phyloP scores from a whole-genome alignment of 2,113 vertebrate species.

The Tinamus guttatus region DNA sequence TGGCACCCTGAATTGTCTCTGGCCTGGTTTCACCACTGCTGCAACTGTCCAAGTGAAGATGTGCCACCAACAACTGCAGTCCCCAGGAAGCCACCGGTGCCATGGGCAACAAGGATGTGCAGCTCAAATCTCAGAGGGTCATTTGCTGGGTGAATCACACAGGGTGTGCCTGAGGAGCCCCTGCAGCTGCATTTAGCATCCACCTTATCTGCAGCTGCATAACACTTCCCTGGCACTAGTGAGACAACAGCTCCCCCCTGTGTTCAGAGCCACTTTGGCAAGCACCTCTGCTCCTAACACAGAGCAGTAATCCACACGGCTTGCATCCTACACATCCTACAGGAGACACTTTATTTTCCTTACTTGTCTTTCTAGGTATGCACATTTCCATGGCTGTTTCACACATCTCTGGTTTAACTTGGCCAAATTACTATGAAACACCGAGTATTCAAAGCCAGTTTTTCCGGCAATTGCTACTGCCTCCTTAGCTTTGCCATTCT shows the following conservation, averaged over 20 bases:
- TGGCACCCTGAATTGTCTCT: neutral
- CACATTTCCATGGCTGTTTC: neutral
- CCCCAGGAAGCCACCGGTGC: neutral
- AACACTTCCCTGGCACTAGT: neutral
- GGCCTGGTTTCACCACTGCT: neutral
- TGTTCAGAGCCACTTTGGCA: accelerated
- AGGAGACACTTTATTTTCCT: neutral
- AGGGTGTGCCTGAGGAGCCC: neutral
- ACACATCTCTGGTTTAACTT: neutral
- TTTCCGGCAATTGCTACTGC: neutral
- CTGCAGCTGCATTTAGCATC: neutral
- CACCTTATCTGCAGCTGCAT: neutral
- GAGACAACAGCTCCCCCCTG: neutral
- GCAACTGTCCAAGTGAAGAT: neutral
- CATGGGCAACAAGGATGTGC: neutral
- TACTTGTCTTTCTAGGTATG: neutral
- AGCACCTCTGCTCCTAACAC: accelerated
- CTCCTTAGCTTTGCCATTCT: neutral
- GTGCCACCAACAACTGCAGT: neutral
- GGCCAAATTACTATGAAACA: neutral
- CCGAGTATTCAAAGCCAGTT: neutral
- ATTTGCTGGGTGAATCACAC: neutral
- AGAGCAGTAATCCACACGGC: neutral
- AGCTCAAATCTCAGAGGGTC: neutral
- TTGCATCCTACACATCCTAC: neutral